These are phyloP conservation scores for Vicugna pacos DNA, from an alignment of 2,113 vertebrate species.

Conservation along the genomic window DNA sequence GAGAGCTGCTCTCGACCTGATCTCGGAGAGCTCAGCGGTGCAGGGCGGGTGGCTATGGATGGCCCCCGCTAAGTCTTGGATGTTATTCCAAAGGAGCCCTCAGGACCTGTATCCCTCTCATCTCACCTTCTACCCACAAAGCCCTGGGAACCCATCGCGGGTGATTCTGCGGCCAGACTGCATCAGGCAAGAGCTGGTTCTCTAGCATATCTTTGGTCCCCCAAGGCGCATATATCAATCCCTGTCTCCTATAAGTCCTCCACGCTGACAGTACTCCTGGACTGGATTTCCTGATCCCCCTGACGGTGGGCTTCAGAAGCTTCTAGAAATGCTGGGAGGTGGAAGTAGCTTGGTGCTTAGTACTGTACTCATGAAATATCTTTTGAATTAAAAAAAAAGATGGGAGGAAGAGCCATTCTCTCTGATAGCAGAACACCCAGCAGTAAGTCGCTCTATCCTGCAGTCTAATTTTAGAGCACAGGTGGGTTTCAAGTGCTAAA, in stretches of 20 bases:
- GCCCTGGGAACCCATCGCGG: background rate
- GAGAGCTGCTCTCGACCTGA: background rate
- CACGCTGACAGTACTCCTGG: background rate
- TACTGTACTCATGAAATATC: background rate
- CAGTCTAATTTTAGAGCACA: constrained; percentile 64
- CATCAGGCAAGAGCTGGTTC: background rate
- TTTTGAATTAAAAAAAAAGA: background rate
- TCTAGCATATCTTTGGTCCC: background rate
- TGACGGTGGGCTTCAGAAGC: background rate
- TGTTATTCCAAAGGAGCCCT: background rate
- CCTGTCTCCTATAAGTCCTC: background rate
- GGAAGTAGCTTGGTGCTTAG: background rate
- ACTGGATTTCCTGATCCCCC: background rate
- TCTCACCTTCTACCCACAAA: background rate
- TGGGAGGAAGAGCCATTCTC: background rate
- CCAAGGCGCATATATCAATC: background rate
- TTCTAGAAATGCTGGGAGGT: background rate
- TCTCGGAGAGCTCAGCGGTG: background rate
- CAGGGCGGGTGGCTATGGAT: accelerated
- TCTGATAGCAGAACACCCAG: background rate
- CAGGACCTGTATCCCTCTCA: background rate
- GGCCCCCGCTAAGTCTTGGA: background rate
- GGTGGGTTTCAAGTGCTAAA: constrained; percentile 69
- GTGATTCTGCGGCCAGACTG: background rate
- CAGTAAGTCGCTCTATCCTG: background rate